Evolutionary conservation across 2,888 invertebrate genomes (phyloP).

Genomic region (Temnothorax ravouxi): DNA sequence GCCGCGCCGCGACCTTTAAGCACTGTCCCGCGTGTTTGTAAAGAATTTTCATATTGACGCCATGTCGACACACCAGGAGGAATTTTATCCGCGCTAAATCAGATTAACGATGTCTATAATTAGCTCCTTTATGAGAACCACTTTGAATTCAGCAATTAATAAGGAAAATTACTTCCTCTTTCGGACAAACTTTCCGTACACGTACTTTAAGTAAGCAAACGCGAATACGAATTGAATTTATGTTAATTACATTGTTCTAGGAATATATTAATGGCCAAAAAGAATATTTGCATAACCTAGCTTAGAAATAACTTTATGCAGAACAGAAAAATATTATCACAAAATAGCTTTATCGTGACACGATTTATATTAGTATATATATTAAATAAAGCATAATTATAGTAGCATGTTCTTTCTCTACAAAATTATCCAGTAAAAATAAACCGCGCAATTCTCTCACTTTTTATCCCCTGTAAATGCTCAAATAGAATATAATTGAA

Average conservation of each 20-base stretch:
- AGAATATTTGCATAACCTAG: neutral
- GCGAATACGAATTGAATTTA: slow-evolving; percentile 41
- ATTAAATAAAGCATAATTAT: neutral
- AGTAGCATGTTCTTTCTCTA: too few relatives aligned
- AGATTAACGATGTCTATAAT: slow-evolving; percentile 57
- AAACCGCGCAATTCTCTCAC: neutral
- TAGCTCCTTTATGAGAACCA: slow-evolving; percentile 51
- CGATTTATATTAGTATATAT: neutral
- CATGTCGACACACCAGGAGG: slow-evolving; percentile 39
- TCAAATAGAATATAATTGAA: neutral
- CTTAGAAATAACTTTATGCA: slow-evolving; percentile 1
- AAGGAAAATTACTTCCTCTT: slow-evolving; percentile 47
- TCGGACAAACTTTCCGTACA: slow-evolving; percentile 9
- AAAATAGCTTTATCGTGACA: neutral
- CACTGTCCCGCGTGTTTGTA: neutral
- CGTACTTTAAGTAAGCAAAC: slow-evolving; percentile 23
- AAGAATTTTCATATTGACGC: slow-evolving; percentile 45
- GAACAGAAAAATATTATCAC: neutral
- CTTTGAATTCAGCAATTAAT: slow-evolving; percentile 55
- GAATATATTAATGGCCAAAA: slow-evolving; percentile 1
- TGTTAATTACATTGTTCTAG: slow-evolving; percentile 26
- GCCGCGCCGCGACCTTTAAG: neutral
- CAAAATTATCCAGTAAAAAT: neutral
- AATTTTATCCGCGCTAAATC: slow-evolving; percentile 51
- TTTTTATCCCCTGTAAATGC: neutral